Evolutionary conservation across 1,140 invertebrate species (phyloP), one percentile per base, ranked within the genome.

Genomic region (Heliconius hermathena): DNA sequence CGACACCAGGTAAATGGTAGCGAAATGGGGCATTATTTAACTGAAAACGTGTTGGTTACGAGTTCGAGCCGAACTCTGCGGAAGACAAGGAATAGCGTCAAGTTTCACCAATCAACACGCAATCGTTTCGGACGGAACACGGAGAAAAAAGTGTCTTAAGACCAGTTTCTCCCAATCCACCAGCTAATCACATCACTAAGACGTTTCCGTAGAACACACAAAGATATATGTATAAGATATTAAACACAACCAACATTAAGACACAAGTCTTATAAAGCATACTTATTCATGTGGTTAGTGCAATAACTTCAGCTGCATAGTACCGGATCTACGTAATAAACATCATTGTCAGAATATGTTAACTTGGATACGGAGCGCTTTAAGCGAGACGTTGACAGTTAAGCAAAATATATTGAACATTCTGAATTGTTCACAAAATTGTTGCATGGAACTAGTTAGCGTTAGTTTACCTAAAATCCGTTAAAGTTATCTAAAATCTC

Each of bases 291-390:
- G 41, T 73, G 36, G 36, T 22, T 73, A 49, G 33, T 38, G 71
- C 38, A 73, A 73, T 73, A 49, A 22, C n/a, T 46, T 41, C 26
- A 11, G 29, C 9, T 49, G 26, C 46, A 36, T 73, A 49, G 46
- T 22, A 73, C 72, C 72, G 72, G 72, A 73, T 73, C 72, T 73
- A 29, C 38, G 72, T 73, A 73, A 73, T 73, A 73, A 73, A 73
- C 72, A 46, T 73, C 72, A 73, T 73, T 73, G 72, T 73, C 46
- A 26, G 72, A 73, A 73, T 73, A 73, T 73, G 72, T 73, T 73
- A 73, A 46, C 72, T 73, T 49, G 72, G 72, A 73, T 49, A 18
- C 46, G 72, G 72, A 49, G 38, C 11, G 38, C 72, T 73, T 66
- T 66, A 66, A 66, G 60, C 60, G 60, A 66, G 60, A 66, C 60